Conservation (phyloP, 2,888 invertebrate genomes). For the Apeira syringaria region DNA sequence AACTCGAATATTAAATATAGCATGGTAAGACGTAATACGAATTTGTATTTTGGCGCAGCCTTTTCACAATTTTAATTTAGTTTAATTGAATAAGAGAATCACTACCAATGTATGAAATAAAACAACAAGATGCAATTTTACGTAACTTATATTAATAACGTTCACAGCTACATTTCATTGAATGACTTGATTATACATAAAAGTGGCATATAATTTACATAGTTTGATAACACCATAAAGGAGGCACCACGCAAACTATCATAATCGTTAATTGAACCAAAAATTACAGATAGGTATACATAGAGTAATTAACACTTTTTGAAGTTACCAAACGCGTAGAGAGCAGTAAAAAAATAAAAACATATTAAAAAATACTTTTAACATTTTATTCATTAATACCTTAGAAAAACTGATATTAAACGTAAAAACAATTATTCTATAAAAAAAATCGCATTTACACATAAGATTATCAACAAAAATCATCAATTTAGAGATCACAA, state of each 20-base stretch:
- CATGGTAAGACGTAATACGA: too few species aligned
- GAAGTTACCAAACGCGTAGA: conserved; percentile 7
- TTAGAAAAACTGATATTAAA: conserved; percentile 2
- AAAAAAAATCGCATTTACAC: conserved; percentile 25
- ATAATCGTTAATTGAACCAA: too few species aligned
- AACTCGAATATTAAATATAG: too few species aligned
- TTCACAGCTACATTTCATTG: conserved; percentile 39
- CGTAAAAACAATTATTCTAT: conserved; percentile 11
- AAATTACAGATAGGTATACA: too few species aligned
- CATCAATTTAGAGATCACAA: conserved; percentile 65
- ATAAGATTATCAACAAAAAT: conserved; percentile 51
- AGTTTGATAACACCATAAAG: background rate
- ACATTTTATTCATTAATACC: background rate
- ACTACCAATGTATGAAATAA: too few species aligned
- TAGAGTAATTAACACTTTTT: background rate
- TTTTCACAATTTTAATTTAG: too few species aligned
- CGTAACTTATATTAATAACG: conserved; percentile 37
- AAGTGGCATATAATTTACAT: conserved; percentile 10
- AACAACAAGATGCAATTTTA: conserved; percentile 9
- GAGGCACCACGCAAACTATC: background rate
- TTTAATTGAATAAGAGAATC: too few species aligned
- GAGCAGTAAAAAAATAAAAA: conserved; percentile 18
- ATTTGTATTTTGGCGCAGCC: too few species aligned
- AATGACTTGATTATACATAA: conserved; percentile 22
- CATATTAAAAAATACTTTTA: conserved; percentile 18